A percentile compares a stretch with the other conserved stretches of the same genome.
phyloP scores from a whole-genome alignment of 2,888 invertebrate species.

The Linnaemya tessellans region DNA sequence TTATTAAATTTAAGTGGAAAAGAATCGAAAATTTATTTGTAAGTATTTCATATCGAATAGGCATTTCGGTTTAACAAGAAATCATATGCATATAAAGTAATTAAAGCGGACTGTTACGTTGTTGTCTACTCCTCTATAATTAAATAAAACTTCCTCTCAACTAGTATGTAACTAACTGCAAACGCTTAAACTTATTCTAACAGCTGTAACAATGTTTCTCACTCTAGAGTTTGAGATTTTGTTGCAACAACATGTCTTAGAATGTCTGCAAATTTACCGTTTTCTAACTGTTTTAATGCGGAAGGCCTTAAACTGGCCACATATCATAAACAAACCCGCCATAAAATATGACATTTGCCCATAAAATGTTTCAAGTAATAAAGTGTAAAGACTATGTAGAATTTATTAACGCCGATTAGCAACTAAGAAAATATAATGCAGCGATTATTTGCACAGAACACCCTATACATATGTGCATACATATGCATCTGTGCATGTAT shows the following conservation, averaged over 20 bases:
- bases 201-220: not conserved
- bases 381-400: conserved; percentile 25
- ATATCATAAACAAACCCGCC: conserved; percentile 23
- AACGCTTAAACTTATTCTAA: conserved; percentile 1
- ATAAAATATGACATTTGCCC: conserved; percentile 39
- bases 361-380: conserved; percentile 25
- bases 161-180: not conserved
- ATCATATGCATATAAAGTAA: not conserved
- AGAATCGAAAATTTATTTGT: not conserved
- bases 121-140: not conserved
- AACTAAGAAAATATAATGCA: not conserved
- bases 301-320: conserved; percentile 34
- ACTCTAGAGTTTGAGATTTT: not conserved
- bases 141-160: not conserved
- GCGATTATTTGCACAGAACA: not conserved
- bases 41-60: too few relatives aligned
- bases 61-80: not conserved
- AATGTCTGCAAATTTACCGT: conserved; percentile 32
- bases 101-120: not conserved
- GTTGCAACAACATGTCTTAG: conserved; percentile 14
- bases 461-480: not conserved
- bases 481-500: too few relatives aligned
- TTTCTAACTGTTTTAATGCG: conserved; percentile 47
- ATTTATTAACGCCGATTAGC: conserved; percentile 28
- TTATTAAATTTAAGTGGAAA: not conserved